Base-by-base conservation (phyloP, 2,888 invertebrate genomes). In the Carpatolechia fugitivella region DNA sequence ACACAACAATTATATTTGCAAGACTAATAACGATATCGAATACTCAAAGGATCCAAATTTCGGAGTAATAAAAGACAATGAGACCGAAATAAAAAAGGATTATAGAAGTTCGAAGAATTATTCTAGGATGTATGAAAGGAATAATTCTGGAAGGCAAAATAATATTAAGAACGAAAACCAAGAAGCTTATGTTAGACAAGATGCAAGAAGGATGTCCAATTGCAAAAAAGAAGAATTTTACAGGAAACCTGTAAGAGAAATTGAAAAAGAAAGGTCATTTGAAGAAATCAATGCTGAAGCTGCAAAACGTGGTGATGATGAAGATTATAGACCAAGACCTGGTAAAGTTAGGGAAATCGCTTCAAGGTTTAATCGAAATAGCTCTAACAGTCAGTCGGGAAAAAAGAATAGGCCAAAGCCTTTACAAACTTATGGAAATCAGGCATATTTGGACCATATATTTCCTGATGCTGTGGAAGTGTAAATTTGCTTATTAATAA, bases 371-470 rank as follows among this genome's bases (percentile, higher is more conserved):
- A 82, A 90, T 58, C 81, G 76, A 56, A 80, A 78, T 56, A 83
- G 78, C 64, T 64, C 65, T 57, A 81, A 72, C 57, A 69, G 68
- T 56, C 74, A 70, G 55, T 64, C 74, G 47, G 64, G 69, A 58
- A 86, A 71, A 59, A 87, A 80, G 60, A 77, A 85, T 8, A 85
- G 93, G 72, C 93, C 92, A 33, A 92, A 90, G 69, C 92, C 92
- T 10, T 70, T 93, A 58, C 92, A 92, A 68, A 89, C 90, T 63
- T 90, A 83, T 64, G 92, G 91, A 54, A 81, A 92, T 66, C 92
- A 92, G 72, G 90, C 91, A 57, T 93, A 93, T 75, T 87, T 93
- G 65, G 91, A 93, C 69, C 92, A 92, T 64, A 86, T 93, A 61
- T 93, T 93, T 69, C 92, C 93, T 56, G 88, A 89, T 62, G 90